Conservation (phyloP, 2,888 invertebrate species). For the Cephus sareptanus region DNA sequence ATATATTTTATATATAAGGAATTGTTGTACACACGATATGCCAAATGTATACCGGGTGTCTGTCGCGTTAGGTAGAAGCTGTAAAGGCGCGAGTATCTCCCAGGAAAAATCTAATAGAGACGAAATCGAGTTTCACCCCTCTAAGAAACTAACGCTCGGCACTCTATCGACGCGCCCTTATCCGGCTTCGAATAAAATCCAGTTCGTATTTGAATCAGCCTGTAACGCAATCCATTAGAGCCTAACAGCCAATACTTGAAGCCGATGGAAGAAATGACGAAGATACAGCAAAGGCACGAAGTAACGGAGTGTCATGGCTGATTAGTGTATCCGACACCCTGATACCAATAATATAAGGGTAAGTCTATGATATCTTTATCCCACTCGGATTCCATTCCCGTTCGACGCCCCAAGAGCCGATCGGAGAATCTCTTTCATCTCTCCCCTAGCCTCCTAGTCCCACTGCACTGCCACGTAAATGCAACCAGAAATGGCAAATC, state of each 20-base stretch:
- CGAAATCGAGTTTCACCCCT: constrained; percentile 58
- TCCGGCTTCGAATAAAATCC: constrained; percentile 54
- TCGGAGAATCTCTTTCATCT: constrained; percentile 48
- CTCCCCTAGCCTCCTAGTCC: constrained; percentile 14
- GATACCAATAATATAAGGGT: neutral
- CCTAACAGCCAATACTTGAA: constrained; percentile 62
- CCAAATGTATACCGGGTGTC: neutral
- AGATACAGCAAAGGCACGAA: constrained; percentile 16
- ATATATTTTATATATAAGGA: no score
- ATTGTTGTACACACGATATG: no score
- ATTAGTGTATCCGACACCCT: constrained; percentile 43
- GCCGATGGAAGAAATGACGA: constrained; percentile 26
- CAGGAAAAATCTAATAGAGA: constrained; percentile 63
- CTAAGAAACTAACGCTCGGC: constrained; percentile 43
- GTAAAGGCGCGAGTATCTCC: neutral
- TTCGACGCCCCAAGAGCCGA: constrained; percentile 29
- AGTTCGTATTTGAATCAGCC: constrained; percentile 65
- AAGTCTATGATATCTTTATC: constrained; percentile 29
- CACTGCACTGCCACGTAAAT: constrained; percentile 28
- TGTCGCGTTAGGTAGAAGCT: neutral
- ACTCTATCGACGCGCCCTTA: constrained; percentile 36
- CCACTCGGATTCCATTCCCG: constrained; percentile 15
- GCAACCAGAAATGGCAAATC: constrained; percentile 26
- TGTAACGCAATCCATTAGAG: constrained; percentile 65
- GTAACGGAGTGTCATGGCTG: constrained; percentile 45